These are phyloP conservation scores for Chrysopilus asiliformis DNA, from an alignment of 2,888 invertebrate genomes.

Conservation along the genomic window DNA sequence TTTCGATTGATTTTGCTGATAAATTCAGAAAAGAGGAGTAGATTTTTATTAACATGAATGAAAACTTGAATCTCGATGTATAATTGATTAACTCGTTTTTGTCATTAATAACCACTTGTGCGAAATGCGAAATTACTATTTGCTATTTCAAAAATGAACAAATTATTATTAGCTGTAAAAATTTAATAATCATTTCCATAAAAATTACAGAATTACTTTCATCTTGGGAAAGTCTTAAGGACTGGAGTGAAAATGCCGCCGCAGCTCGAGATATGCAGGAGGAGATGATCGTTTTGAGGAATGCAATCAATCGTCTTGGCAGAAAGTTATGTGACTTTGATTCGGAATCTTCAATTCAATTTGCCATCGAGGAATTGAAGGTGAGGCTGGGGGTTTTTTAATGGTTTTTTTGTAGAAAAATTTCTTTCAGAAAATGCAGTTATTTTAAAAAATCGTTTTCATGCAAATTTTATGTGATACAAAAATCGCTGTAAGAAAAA, in stretches of 20 bases:
- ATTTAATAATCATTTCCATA: no score
- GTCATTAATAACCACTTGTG: no score
- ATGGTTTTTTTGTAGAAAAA: no score
- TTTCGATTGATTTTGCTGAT: no score
- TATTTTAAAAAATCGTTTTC: neutral
- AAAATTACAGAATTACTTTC: constrained; percentile 31
- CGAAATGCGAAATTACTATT: no score
- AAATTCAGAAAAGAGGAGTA: no score
- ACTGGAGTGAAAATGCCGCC: constrained; percentile 37
- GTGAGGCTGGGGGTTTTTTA: constrained; percentile 19
- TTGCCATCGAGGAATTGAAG: constrained; percentile 34
- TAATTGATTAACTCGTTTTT: no score
- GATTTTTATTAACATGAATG: no score
- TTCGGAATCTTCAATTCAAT: constrained; percentile 34
- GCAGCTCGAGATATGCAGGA: constrained; percentile 35
- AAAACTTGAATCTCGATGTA: no score
- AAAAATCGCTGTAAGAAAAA: no score
- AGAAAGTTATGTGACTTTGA: constrained; percentile 26
- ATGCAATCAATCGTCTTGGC: constrained; percentile 30
- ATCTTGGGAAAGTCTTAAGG: constrained; percentile 35
- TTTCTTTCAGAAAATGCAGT: constrained; percentile 1
- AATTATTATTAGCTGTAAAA: no score
- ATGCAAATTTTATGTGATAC: neutral
- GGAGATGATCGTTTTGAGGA: constrained; percentile 35
- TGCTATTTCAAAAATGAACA: no score